Evolutionary conservation across 2,113 vertebrate genomes (phyloP), one percentile per base, ranked within the genome.

Genomic region (Grus americana): DNA sequence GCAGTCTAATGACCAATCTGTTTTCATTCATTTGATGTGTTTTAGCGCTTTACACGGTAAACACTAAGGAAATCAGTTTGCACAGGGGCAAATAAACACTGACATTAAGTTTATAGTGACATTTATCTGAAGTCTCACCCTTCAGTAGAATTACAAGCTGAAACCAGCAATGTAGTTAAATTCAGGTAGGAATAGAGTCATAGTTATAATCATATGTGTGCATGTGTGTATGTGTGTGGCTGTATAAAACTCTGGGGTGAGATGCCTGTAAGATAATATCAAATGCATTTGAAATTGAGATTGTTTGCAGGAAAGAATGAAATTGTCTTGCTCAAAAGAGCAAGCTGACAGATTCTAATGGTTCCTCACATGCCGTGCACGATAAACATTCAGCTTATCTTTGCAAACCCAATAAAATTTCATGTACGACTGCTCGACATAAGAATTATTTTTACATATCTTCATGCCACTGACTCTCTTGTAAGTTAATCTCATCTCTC

Each of bases 401-500:
- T 97, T 94, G 88, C 74, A 91, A 96, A 78, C 98, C 96, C 91
- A 97, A 94, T 97, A 89, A 85, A 91, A 95, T 94, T 90, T 88
- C 68, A 44, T 79, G 79, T 97, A 62, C 67, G 93, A 32, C 72
- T 90, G 55, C 90, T 94, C 32, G 81, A 91, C 93, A 74, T 86
- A 78, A 86, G 94, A 95, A 94, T 96, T 92, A 95, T 90, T 98
- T 98, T 97, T 98, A 94, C 89, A 65, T 97, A 94, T 90, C 94
- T 97, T 87, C 94, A 50, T 97, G 95, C 83, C 88, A 63, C 96
- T 97, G 91, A 75, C 91, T 96, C 52, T 92, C 82, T 95, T 95
- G 97, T 98, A 98, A 97, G 88, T 98, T 98, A 98, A 98, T 98
- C 96, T 98, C 96, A 95, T 97, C 88, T 98, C 90, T 88, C 97